These are phyloP conservation scores for Spermophilus dauricus DNA, from an alignment of 2,113 vertebrate genomes.

Conservation along the genomic window DNA sequence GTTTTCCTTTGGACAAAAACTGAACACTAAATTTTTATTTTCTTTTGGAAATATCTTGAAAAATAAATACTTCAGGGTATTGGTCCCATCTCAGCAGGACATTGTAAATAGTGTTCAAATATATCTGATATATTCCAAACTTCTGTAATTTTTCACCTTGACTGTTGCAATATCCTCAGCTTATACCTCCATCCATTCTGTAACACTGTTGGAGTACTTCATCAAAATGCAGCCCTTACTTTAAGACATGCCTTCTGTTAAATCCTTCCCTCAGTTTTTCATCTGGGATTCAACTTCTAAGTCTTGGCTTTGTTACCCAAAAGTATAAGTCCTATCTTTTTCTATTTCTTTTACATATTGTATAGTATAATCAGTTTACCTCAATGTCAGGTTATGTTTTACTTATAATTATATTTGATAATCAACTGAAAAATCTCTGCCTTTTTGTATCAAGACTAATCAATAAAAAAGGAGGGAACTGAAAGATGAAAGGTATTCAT, in stretches of 20 bases:
- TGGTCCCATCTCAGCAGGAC: neutral
- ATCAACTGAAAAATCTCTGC: neutral
- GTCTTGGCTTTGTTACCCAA: neutral
- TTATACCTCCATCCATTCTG: neutral
- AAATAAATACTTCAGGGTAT: neutral
- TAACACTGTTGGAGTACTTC: neutral
- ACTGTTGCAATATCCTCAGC: neutral
- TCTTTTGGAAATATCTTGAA: neutral
- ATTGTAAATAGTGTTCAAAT: neutral
- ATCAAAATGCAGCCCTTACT: neutral
- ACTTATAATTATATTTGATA: neutral
- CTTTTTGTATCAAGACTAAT: neutral
- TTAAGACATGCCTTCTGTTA: neutral
- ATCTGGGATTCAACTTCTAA: neutral
- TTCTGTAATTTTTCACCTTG: neutral
- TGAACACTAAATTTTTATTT: neutral
- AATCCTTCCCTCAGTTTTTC: neutral
- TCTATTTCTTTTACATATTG: neutral
- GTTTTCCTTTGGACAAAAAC: slow-evolving; percentile 11
- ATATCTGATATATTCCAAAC: neutral
- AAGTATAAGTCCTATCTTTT: neutral
- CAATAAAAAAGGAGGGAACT: neutral
- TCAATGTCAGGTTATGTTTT: neutral
- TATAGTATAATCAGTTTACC: neutral
- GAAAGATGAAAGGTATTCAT: neutral